A percentile compares a stretch with the other conserved stretches of the same genome.
Evolutionary conservation across 2,113 vertebrate genomes (phyloP).

Genomic region (Dasyurus viverrinus): DNA sequence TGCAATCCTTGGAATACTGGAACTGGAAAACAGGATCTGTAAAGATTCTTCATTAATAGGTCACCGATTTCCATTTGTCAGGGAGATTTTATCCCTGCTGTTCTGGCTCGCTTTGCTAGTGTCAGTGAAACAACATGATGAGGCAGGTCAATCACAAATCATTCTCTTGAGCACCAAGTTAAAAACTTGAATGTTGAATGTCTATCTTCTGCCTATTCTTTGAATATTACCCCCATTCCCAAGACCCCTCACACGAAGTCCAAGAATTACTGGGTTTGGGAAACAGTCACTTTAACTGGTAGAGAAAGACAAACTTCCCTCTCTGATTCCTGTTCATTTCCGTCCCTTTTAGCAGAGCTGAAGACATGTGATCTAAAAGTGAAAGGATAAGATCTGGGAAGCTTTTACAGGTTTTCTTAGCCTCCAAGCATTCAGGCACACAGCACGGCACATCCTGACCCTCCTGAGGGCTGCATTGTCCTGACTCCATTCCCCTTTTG

Average conservation of each 20-base stretch:
- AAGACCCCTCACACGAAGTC: neutral
- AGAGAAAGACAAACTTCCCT: neutral
- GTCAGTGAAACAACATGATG: neutral
- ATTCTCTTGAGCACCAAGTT: slow-evolving; percentile 14
- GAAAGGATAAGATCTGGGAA: slow-evolving; percentile 8
- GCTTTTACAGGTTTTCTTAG: neutral
- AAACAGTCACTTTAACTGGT: slow-evolving; percentile 6
- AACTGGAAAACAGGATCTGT: neutral
- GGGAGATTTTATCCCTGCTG: neutral
- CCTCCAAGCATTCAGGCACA: neutral
- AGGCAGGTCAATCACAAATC: neutral
- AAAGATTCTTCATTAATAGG: neutral
- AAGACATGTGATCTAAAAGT: slow-evolving; percentile 36
- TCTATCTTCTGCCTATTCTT: neutral
- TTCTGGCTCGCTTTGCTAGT: neutral
- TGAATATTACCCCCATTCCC: neutral
- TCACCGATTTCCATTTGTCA: neutral
- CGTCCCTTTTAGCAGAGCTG: neutral
- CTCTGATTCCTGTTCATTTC: slow-evolving; percentile 26
- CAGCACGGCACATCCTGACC: neutral
- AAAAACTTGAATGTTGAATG: slow-evolving; percentile 15
- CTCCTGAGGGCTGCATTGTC: neutral
- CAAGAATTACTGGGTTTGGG: neutral
- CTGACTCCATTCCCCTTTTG: neutral
- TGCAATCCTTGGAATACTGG: no score